phyloP scores from a whole-genome alignment of 2,797 vertebrate genomes.

The Rallus crepitans region DNA sequence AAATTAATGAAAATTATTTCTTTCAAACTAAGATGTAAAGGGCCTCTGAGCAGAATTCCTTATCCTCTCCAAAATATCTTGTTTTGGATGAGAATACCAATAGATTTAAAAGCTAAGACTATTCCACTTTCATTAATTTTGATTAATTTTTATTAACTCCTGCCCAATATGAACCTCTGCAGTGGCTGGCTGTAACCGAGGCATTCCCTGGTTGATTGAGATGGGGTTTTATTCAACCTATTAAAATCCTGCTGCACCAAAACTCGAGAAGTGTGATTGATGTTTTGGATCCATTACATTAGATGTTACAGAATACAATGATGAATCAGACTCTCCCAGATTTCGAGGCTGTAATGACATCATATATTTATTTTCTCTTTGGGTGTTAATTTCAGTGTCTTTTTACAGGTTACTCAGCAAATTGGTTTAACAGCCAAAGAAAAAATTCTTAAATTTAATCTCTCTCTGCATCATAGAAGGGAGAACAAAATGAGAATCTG shows the following conservation, averaged over 20 bases:
- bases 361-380: background rate
- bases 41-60: background rate
- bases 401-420: background rate
- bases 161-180: background rate
- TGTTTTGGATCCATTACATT: background rate
- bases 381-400: background rate
- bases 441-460: background rate
- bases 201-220: background rate
- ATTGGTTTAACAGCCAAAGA: background rate
- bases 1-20: background rate
- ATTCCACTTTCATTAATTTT: background rate
- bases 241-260: background rate
- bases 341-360: background rate
- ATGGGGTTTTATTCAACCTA: background rate
- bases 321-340: background rate
- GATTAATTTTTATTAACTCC: background rate
- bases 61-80: background rate
- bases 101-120: background rate
- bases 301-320: background rate
- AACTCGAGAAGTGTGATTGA: background rate
- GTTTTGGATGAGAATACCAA: background rate
- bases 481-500: background rate
- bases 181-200: background rate
- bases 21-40: background rate
- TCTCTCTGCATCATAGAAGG: background rate